Evolutionary conservation across 2,113 vertebrate species (phyloP).

Genomic region (Odobenus rosmarus): DNA sequence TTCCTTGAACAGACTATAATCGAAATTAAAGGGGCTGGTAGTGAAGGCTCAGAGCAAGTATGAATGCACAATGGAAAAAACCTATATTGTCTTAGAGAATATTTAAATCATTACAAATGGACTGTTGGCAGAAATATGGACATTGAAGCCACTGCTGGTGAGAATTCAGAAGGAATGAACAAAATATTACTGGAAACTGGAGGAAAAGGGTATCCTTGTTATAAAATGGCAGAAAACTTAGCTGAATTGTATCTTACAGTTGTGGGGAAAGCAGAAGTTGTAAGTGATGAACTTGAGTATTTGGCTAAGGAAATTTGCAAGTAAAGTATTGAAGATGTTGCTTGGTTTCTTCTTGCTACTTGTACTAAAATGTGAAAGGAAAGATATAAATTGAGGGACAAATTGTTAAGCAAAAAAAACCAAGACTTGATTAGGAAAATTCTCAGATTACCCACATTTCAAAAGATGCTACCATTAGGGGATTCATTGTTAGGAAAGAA

Average conservation of each 20-base stretch:
- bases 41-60: background rate
- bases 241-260: background rate
- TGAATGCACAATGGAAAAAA: background rate
- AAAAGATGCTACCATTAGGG: background rate
- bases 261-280: background rate
- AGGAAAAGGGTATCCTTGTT: background rate
- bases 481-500: background rate
- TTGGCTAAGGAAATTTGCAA: background rate
- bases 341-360: background rate
- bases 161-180: background rate
- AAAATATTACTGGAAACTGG: background rate
- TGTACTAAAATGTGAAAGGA: background rate
- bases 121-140: background rate
- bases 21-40: background rate
- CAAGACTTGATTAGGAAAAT: background rate
- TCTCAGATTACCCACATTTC: background rate
- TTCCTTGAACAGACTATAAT: background rate
- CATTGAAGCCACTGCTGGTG: background rate
- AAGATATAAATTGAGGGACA: background rate
- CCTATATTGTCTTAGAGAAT: background rate
- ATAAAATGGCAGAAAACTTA: background rate
- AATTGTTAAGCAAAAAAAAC: background rate
- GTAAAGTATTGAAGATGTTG: background rate
- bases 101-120: background rate
- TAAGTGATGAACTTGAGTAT: background rate